Conservation (phyloP, 2,113 vertebrate species). For the Hipposideros armiger region DNA sequence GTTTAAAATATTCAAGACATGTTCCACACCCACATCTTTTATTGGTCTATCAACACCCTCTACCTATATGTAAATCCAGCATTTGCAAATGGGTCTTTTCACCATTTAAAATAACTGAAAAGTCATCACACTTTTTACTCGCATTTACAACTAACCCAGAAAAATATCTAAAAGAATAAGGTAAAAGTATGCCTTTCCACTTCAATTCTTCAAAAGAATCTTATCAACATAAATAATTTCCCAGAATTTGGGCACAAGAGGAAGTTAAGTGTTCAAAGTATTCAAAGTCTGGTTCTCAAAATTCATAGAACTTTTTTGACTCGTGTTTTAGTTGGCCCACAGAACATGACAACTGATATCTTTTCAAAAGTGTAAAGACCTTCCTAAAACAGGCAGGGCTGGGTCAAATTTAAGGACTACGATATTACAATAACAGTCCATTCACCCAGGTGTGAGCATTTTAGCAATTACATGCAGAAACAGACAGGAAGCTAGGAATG, state of each 20-base stretch:
- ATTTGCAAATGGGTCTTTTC: background rate
- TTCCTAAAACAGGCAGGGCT: background rate
- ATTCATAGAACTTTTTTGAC: background rate
- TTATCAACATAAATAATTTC: background rate
- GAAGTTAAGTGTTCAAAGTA: background rate
- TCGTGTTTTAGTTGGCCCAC: background rate
- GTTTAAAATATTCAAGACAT: background rate
- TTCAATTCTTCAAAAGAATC: slow-evolving; percentile 45
- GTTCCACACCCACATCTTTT: background rate
- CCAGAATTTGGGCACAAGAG: background rate
- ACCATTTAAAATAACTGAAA: slow-evolving; percentile 35
- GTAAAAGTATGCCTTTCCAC: background rate
- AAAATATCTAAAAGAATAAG: background rate
- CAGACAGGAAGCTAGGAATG: slow-evolving; percentile 22
- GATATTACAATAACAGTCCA: background rate
- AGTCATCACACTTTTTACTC: slow-evolving; percentile 33
- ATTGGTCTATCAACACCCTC: background rate
- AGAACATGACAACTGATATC: background rate
- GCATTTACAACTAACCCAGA: slow-evolving; percentile 25
- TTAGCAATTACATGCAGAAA: slow-evolving; percentile 47
- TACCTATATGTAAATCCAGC: background rate
- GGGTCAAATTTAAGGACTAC: background rate
- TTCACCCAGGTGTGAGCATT: background rate
- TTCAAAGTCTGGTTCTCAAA: slow-evolving; percentile 45
- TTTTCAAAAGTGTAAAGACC: slow-evolving; percentile 35